Evolutionary conservation across 2,797 vertebrate species (phyloP).

Genomic region (Sebastes cheni): DNA sequence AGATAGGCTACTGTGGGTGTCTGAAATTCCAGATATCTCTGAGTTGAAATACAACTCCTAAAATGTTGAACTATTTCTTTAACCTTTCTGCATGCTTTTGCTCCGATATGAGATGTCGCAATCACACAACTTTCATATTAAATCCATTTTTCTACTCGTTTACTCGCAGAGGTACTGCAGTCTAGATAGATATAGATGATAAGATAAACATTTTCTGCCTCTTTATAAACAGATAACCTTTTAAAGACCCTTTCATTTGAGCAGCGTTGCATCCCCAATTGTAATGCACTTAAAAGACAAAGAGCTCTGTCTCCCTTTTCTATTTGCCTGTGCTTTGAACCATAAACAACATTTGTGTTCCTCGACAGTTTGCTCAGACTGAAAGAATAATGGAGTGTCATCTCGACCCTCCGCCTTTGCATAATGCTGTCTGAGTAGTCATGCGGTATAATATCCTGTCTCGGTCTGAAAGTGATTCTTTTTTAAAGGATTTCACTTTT

Average conservation of each 20-base stretch:
- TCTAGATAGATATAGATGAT: background rate
- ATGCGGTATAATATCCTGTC: slow-evolving; percentile 52
- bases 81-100: background rate
- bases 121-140: background rate
- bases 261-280: slow-evolving; percentile 40
- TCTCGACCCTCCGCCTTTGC: slow-evolving; percentile 39
- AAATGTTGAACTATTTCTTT: background rate
- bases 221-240: slow-evolving; percentile 23
- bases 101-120: background rate
- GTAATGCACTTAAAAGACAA: slow-evolving; percentile 61
- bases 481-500: slow-evolving; percentile 42
- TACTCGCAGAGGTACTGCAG: background rate
- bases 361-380: slow-evolving; percentile 49
- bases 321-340: slow-evolving; percentile 62
- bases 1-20: background rate
- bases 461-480: slow-evolving; percentile 48
- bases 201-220: background rate
- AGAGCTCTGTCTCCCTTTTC: slow-evolving; percentile 22
- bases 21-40: background rate
- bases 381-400: slow-evolving; percentile 58
- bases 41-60: too few species aligned
- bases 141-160: background rate
- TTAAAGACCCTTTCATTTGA: slow-evolving; percentile 36
- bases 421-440: slow-evolving; percentile 54
- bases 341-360: slow-evolving; percentile 56